A percentile compares a stretch with the other conserved stretches of the same genome.
These are phyloP conservation scores for Lagopus leucura DNA, from an alignment of 2,113 vertebrate genomes.

Conservation along the genomic window DNA sequence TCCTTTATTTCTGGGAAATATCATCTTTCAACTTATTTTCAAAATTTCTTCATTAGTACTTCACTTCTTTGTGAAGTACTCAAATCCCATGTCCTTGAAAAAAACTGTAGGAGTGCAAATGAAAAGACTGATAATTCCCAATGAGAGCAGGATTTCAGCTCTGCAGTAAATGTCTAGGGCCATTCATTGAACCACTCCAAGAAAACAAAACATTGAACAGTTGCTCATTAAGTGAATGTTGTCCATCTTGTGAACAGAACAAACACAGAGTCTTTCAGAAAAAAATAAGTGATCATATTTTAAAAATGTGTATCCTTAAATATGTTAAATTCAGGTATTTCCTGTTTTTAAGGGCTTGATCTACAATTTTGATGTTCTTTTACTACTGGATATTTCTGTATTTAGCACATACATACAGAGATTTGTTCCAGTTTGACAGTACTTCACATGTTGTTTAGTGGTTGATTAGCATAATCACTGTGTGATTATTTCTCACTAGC, in stretches of 20 bases:
- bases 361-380: neutral
- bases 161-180: neutral
- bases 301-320: neutral
- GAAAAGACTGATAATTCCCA: neutral
- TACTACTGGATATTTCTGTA: neutral
- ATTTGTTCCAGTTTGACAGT: slow-evolving; percentile 60
- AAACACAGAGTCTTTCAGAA: neutral
- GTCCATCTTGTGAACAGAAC: neutral
- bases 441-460: slow-evolving; percentile 41
- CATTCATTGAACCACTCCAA: neutral
- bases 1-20: neutral
- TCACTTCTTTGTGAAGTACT: neutral
- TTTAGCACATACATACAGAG: neutral
- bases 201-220: neutral
- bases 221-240: neutral
- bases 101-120: neutral
- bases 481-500: slow-evolving; percentile 58
- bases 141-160: neutral
- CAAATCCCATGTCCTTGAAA: neutral
- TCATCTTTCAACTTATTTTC: neutral
- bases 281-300: neutral
- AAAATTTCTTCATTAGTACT: neutral
- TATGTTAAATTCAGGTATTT: neutral
- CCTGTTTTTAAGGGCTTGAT: neutral
- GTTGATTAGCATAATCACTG: slow-evolving; percentile 59